phyloP scores from a whole-genome alignment of 2,888 invertebrate species.

The Dicyrtomina minuta region DNA sequence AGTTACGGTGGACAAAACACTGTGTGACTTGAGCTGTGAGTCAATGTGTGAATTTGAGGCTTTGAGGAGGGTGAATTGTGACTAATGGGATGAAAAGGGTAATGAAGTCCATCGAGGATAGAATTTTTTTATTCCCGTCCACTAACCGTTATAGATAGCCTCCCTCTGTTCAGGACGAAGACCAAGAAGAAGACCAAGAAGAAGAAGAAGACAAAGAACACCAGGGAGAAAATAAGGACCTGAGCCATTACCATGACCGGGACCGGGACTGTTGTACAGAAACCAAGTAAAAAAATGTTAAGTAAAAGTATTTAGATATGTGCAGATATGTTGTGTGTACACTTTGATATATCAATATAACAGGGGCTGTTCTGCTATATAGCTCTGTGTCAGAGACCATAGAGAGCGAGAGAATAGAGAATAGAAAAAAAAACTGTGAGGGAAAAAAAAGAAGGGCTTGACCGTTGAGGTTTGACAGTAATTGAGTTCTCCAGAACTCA shows the following conservation, averaged over 20 bases:
- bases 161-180: too few relatives aligned
- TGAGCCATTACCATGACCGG: too few relatives aligned
- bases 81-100: slow-evolving; percentile 10
- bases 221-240: not conserved
- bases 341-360: too few relatives aligned
- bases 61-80: not conserved
- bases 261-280: too few relatives aligned
- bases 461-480: slow-evolving; percentile 38
- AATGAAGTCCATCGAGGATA: slow-evolving; percentile 15
- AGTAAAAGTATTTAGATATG: too few relatives aligned
- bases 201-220: not conserved
- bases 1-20: not conserved
- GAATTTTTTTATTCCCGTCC: too few relatives aligned
- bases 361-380: too few relatives aligned
- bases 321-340: too few relatives aligned
- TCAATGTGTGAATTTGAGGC: not conserved
- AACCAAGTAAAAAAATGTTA: too few relatives aligned
- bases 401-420: not conserved
- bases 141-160: too few relatives aligned
- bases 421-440: not conserved
- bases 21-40: not conserved
- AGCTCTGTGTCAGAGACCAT: too few relatives aligned
- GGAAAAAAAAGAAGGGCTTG: not conserved
- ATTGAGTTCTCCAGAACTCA: slow-evolving; percentile 39
- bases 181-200: not conserved